Conservation (phyloP, 2,888 invertebrate species). For the Ornithoptera priamus region DNA sequence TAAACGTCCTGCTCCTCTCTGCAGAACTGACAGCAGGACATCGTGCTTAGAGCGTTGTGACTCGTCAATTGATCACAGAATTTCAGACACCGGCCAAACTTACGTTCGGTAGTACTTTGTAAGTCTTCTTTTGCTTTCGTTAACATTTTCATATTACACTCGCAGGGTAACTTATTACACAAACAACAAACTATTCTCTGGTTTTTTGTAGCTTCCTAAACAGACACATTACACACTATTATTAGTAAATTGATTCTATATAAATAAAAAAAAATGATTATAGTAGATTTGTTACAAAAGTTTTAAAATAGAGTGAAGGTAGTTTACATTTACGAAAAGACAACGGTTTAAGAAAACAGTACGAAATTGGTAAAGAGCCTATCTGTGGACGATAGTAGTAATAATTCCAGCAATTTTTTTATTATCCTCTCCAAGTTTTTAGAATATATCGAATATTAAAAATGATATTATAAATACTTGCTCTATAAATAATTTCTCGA, state of each 20-base stretch:
- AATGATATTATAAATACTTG: too few relatives aligned
- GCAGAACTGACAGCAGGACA: conserved; percentile 19
- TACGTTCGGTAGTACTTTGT: not conserved
- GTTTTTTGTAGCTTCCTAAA: not conserved
- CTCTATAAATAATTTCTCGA: not conserved
- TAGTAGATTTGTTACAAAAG: too few relatives aligned
- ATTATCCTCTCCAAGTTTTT: too few relatives aligned
- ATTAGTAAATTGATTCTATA: too few relatives aligned
- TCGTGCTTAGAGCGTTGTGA: not conserved
- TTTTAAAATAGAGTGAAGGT: too few relatives aligned
- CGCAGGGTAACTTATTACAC: conserved; percentile 13
- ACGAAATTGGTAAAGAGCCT: too few relatives aligned
- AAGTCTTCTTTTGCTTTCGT: not conserved
- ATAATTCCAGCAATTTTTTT: too few relatives aligned
- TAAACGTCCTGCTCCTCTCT: conserved; percentile 15
- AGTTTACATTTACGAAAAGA: too few relatives aligned
- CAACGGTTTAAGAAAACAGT: too few relatives aligned
- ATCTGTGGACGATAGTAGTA: too few relatives aligned
- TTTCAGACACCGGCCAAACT: conserved; percentile 1
- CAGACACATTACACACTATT: not conserved
- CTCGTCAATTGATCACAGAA: conserved; percentile 9
- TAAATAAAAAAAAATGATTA: too few relatives aligned
- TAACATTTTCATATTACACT: not conserved
- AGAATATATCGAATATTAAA: too few relatives aligned
- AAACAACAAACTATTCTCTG: conserved; percentile 4